Base-by-base conservation (phyloP, 2,797 vertebrate species). In the Cygnus olor region DNA sequence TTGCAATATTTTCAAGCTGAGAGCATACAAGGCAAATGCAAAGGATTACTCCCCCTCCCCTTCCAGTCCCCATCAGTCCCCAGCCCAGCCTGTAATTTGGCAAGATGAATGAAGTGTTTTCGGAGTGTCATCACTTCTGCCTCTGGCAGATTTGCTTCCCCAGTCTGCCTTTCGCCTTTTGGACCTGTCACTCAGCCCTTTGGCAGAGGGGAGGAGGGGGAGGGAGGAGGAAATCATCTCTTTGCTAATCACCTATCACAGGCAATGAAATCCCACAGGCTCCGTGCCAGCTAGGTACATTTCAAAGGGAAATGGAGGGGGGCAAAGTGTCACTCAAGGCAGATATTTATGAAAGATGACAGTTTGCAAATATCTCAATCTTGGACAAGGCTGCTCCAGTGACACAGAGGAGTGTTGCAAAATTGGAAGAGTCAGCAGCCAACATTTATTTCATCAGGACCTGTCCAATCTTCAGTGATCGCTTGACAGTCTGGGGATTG, bases 341-440 rank as follows among this genome's bases (percentile, higher is more conserved):
- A 98, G 98, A 98, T 99, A 98, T 99, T 99, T 99, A 99, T 99
- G 98, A 98, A 98, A 98, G 98, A 98, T 99, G 99, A 99, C 99
- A 99, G 98, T 99, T 99, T 99, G 98, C 98, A 99, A 99, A 99
- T 99, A 99, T 99, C 99, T 99, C 99, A 99, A 98, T 99, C 99
- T 99, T 98, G 97, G 97, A 97, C 98, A 98, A 98, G 98, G 98
- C 98, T 98, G 98, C 96, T 93, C 97, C 97, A 98, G 98, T 99
- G 99, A 99, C 98, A 98, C 98, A 92, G 98, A 98, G 98, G 97
- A 98, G 98, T 97, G 96, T 97, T 95, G 95, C 98, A 97, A 99
- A 99, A 99, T 99, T 98, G 98, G 98, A 99, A 98, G 97, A 99
- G 99, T 99, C 99, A 99, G 99, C 98, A 99, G 98, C 98, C 98